Conservation (phyloP, 2,888 invertebrate genomes). For the Drosophila differens region DNA sequence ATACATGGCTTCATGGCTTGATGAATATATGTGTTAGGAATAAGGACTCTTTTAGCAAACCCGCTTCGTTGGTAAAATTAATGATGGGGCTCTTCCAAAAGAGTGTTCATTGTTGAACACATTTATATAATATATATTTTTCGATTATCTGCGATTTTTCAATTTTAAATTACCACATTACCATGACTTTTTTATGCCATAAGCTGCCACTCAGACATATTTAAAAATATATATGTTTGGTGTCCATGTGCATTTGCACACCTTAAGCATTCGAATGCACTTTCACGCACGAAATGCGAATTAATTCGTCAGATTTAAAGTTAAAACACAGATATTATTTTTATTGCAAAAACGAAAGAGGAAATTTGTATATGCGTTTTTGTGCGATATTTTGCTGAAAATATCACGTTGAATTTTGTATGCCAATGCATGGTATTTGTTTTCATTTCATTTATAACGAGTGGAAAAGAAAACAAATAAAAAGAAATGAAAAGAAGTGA, state of each 20-base stretch:
- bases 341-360: slow-evolving; percentile 7
- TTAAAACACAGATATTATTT: slow-evolving; percentile 8
- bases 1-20: not conserved
- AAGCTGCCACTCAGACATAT: not conserved
- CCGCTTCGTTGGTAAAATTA: not conserved
- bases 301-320: slow-evolving; percentile 52
- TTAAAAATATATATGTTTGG: not conserved
- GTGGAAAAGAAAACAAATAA: slow-evolving; percentile 4
- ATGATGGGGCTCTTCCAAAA: not conserved
- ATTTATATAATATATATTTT: not conserved
- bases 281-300: slow-evolving; percentile 35
- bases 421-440: slow-evolving; percentile 60
- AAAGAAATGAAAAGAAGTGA: not conserved
- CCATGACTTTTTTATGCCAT: not conserved
- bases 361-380: slow-evolving; percentile 8
- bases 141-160: not conserved
- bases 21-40: not conserved
- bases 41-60: not conserved
- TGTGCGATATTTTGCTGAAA: not conserved
- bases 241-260: slow-evolving; percentile 28
- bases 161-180: not conserved
- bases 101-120: not conserved
- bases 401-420: slow-evolving; percentile 35
- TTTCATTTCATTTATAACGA: slow-evolving; percentile 74
- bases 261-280: slow-evolving; percentile 50